Evolutionary conservation across 2,888 invertebrate species (phyloP), one percentile per base, ranked within the genome.

Genomic region (Caenorhabditis sp.): DNA sequence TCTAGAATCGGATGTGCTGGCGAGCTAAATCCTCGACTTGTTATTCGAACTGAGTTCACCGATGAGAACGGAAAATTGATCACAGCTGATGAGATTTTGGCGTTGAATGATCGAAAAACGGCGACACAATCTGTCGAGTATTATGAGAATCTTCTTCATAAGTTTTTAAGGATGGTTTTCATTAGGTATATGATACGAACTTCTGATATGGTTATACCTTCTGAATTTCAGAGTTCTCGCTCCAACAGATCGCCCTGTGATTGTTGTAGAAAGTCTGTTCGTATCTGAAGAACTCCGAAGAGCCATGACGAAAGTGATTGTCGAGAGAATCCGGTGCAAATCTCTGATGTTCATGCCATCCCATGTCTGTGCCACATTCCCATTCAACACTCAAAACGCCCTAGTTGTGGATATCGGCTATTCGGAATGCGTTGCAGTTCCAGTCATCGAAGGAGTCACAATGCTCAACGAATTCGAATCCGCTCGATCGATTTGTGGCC

Each of bases 191-290:
- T 22, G 2, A 14, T 7, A 26, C n/a, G n/a, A n/a, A 14, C n/a
- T 35, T 58, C 31, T 35, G n/a, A 4, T 19, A 38, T 12, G 3
- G n/a, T n/a, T n/a, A 24, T 7, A 31, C 54, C n/a, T 22, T 47
- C 24, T n/a, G n/a, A 35, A 31, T 54, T 92, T 44, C 90, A 97
- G 97, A 89, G 95, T 96, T 92, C 94, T 96, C 38, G 94, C 97
- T 92, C 97, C 98, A 0, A 97, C 97, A 93, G 97, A 97, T 90
- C 94, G 97, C 26, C 95, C 96, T 92, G 95, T 98, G 44, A 95
- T 98, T 6, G 94, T 98, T 38, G 95, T 98, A 24, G 98, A 98
- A 93, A 97, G 96, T 5, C 94, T 97, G 14, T 94, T 98, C 24
- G 95, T 95, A 41, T 95, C 95, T 4, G 95, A 96, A 0, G 93